phyloP scores from a whole-genome alignment of 2,113 vertebrate species.

The Fulmarus glacialis region DNA sequence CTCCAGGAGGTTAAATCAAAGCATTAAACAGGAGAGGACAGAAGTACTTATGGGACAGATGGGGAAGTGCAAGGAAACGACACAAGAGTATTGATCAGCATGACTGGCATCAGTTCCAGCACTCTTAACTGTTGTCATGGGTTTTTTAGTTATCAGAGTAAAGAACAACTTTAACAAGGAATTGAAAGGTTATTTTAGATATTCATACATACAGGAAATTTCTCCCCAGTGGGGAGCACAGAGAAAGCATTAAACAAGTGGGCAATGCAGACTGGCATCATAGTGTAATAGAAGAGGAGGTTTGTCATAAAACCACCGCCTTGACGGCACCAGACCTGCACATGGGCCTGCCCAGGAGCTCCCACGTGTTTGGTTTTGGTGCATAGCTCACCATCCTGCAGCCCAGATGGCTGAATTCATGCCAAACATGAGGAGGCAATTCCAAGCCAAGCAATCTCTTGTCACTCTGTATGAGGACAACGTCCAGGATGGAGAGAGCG shows the following conservation, averaged over 20 bases:
- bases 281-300: not conserved
- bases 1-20: not conserved
- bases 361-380: not conserved
- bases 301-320: not conserved
- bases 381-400: not conserved
- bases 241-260: not conserved
- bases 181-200: not conserved
- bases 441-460: not conserved
- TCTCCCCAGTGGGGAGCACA: not conserved
- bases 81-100: not conserved
- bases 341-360: not conserved
- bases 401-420: not conserved
- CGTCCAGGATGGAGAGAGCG: accelerated
- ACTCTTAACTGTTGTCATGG: not conserved
- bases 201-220: not conserved
- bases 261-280: not conserved
- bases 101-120: not conserved
- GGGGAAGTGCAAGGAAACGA: not conserved
- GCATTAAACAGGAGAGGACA: not conserved
- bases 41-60: not conserved
- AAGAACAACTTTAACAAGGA: not conserved
- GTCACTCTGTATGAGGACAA: not conserved
- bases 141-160: not conserved
- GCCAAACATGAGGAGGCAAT: not conserved
- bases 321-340: not conserved